Evolutionary conservation across 2,113 vertebrate genomes (phyloP).

Genomic region (Mixornis gularis): DNA sequence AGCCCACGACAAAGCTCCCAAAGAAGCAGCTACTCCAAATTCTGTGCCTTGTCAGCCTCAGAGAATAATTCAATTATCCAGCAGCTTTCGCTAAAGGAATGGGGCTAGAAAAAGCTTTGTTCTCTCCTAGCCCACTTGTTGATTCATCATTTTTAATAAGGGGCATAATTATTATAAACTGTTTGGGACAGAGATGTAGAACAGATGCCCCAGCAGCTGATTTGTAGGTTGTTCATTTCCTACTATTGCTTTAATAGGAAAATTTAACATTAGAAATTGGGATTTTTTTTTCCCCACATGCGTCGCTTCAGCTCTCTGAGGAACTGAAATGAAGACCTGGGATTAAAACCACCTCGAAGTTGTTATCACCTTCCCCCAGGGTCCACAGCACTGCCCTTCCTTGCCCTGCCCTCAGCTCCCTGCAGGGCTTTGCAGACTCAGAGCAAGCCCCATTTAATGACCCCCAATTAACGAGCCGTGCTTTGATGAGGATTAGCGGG

Average conservation of each 20-base stretch:
- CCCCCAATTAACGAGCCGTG: not conserved
- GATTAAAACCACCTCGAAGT: not conserved
- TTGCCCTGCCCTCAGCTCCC: not conserved
- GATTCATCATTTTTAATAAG: slow-evolving; percentile 51
- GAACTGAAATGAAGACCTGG: not conserved
- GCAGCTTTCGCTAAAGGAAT: not conserved
- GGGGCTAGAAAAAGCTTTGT: slow-evolving; percentile 2
- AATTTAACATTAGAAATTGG: not conserved
- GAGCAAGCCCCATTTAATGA: not conserved
- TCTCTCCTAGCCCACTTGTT: slow-evolving; percentile 44
- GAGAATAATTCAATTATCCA: not conserved
- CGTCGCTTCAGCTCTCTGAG: not conserved
- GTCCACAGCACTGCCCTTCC: not conserved
- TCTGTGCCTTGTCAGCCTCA: not conserved
- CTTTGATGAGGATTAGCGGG: not conserved
- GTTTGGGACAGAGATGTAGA: slow-evolving; percentile 55
- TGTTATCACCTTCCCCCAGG: not conserved
- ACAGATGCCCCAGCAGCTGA: slow-evolving; percentile 67
- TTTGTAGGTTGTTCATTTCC: slow-evolving; percentile 66
- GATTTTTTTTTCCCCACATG: not conserved
- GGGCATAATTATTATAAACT: slow-evolving; percentile 63
- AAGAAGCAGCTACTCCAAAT: not conserved
- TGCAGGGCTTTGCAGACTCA: not conserved
- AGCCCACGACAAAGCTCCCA: not conserved
- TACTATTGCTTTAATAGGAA: slow-evolving; percentile 1